Conservation (phyloP, 2,113 vertebrate species). For the Maccullochella peelii region DNA sequence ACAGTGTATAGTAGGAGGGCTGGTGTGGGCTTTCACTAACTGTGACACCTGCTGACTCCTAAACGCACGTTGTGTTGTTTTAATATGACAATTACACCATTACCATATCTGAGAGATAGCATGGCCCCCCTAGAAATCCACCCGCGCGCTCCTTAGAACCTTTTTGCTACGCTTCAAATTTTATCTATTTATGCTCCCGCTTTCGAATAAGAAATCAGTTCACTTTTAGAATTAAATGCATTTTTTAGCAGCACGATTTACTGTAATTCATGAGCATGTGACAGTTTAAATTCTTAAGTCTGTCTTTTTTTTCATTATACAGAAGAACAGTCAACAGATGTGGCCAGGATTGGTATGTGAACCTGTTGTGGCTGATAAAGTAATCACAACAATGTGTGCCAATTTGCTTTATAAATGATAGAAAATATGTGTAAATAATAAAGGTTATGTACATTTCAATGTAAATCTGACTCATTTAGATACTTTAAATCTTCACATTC, state of each 20-base stretch:
- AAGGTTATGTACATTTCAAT: neutral
- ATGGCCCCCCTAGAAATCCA: slow-evolving; percentile 76
- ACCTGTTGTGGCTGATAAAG: slow-evolving; percentile 44
- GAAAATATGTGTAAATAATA: slow-evolving; percentile 29
- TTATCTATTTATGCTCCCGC: slow-evolving; percentile 73
- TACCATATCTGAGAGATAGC: slow-evolving; percentile 85
- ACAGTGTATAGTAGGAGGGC: slow-evolving; percentile 77
- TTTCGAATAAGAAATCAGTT: slow-evolving; percentile 76
- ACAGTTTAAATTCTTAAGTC: slow-evolving; percentile 47
- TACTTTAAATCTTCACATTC: neutral
- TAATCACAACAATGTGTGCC: slow-evolving; percentile 44
- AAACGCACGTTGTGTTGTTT: slow-evolving; percentile 83
- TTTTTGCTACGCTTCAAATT: slow-evolving; percentile 75
- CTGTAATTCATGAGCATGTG: slow-evolving; percentile 63
- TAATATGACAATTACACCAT: slow-evolving; percentile 85
- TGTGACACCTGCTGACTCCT: slow-evolving; percentile 85
- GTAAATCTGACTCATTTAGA: neutral
- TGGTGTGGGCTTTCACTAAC: slow-evolving; percentile 81
- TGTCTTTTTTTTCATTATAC: slow-evolving; percentile 33
- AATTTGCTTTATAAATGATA: slow-evolving; percentile 44
- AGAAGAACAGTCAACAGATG: slow-evolving; percentile 64
- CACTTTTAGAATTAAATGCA: slow-evolving; percentile 69
- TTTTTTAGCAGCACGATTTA: slow-evolving; percentile 62
- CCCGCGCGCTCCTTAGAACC: slow-evolving; percentile 78
- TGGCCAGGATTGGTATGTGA: slow-evolving; percentile 48